phyloP scores from a whole-genome alignment of 2,888 invertebrate species.

The Acheta domesticus region DNA sequence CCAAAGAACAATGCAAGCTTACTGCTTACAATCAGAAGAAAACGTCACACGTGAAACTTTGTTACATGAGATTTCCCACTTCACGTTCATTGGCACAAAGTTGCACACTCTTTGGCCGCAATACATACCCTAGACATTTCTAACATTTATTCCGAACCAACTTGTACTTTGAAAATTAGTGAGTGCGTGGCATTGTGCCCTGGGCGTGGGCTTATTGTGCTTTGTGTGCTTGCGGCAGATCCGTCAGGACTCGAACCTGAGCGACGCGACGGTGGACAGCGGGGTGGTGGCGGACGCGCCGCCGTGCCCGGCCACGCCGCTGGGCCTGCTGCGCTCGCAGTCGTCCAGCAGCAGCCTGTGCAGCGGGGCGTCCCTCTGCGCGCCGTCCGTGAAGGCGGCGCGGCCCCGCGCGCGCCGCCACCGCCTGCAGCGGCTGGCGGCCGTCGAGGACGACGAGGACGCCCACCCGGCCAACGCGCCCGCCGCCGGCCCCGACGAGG shows the following conservation, averaged over 20 bases:
- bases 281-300: constrained; percentile 40
- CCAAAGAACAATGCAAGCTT: too few species aligned
- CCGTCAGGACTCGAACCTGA: constrained; percentile 42
- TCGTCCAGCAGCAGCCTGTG: constrained; percentile 30
- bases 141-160: too few species aligned
- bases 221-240: constrained; percentile 3
- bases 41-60: too few species aligned
- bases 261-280: constrained; percentile 41
- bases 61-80: too few species aligned
- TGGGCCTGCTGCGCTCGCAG: constrained; percentile 24
- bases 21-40: too few species aligned
- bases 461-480: constrained; percentile 11
- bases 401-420: constrained; percentile 36
- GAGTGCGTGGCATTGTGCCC: too few species aligned
- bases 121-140: too few species aligned
- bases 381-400: constrained; percentile 20
- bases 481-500: constrained; percentile 2
- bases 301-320: neutral
- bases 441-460: constrained; percentile 40
- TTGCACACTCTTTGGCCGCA: too few species aligned
- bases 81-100: too few species aligned
- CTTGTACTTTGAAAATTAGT: too few species aligned
- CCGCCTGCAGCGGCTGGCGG: constrained; percentile 41
- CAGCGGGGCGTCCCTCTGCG: constrained; percentile 22
- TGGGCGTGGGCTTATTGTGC: too few species aligned